Conservation (phyloP, 1,140 invertebrate genomes). For the Drosophila auraria region DNA sequence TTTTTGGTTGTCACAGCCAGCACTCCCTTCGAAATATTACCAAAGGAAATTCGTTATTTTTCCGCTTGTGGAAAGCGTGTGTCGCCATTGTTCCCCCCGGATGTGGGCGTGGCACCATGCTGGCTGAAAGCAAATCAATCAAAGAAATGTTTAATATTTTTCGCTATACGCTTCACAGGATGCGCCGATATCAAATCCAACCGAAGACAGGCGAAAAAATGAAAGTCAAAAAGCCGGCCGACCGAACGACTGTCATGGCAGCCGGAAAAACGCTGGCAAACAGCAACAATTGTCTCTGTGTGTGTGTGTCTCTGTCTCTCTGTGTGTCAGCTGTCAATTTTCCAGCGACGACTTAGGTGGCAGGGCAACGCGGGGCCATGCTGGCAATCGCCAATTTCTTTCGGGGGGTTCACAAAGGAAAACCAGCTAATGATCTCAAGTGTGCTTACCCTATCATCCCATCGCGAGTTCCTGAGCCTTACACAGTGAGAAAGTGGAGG, state of each 20-base stretch:
- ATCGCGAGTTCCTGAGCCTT: neutral
- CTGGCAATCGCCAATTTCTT: constrained; percentile 3
- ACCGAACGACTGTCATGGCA: constrained; percentile 41
- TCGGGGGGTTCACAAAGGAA: constrained; percentile 1
- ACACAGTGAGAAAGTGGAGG: neutral
- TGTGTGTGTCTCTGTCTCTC: neutral
- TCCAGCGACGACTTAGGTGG: constrained; percentile 24
- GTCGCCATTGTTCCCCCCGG: neutral
- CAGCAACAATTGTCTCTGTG: constrained; percentile 37
- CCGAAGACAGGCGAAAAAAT: constrained; percentile 15
- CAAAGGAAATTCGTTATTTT: neutral
- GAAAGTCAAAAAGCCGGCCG: constrained; percentile 33
- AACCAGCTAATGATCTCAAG: constrained; percentile 31
- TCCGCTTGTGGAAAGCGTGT: neutral
- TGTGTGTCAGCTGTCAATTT: constrained; percentile 54
- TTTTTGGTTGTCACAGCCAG: too few species aligned
- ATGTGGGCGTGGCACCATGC: constrained; percentile 24
- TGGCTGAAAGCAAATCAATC: constrained; percentile 59
- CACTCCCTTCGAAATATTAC: too few species aligned
- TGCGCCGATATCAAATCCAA: constrained; percentile 43
- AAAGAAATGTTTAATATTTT: constrained; percentile 72
- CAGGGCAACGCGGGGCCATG: constrained; percentile 4
- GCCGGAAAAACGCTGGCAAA: constrained; percentile 31
- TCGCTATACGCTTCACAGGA: constrained; percentile 60
- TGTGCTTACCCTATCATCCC: constrained; percentile 34